Conservation (phyloP, 2,113 vertebrate species). For the Tachycineta bicolor region DNA sequence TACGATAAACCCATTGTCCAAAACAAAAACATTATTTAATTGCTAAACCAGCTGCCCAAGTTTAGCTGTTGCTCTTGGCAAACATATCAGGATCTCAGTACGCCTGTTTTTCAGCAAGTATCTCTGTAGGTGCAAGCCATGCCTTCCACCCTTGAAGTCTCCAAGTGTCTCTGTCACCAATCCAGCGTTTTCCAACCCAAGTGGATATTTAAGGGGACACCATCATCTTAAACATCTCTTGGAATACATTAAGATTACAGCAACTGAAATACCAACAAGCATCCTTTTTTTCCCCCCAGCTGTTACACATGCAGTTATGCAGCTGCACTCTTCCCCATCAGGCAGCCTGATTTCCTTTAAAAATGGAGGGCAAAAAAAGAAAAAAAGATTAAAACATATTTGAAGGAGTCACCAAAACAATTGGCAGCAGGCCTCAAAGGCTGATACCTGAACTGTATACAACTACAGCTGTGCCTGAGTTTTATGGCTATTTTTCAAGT, state of each 20-base stretch:
- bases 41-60: slow-evolving; percentile 46
- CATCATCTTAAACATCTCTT: background rate
- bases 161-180: background rate
- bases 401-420: background rate
- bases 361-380: background rate
- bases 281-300: fast-evolving
- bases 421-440: background rate
- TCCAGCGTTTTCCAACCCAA: background rate
- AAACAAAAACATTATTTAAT: slow-evolving; percentile 37
- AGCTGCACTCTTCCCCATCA: background rate
- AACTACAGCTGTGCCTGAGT: background rate
- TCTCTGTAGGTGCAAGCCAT: background rate
- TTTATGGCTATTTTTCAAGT: background rate
- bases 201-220: background rate
- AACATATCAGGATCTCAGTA: background rate
- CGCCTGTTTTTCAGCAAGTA: background rate
- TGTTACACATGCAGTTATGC: background rate
- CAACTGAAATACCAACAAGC: background rate
- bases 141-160: background rate
- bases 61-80: slow-evolving; percentile 12
- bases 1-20: slow-evolving; percentile 25
- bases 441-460: background rate
- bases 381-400: background rate
- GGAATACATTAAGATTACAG: background rate
- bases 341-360: background rate